Conservation (phyloP, 2,113 vertebrate species). For the Hippocampus comes region DNA sequence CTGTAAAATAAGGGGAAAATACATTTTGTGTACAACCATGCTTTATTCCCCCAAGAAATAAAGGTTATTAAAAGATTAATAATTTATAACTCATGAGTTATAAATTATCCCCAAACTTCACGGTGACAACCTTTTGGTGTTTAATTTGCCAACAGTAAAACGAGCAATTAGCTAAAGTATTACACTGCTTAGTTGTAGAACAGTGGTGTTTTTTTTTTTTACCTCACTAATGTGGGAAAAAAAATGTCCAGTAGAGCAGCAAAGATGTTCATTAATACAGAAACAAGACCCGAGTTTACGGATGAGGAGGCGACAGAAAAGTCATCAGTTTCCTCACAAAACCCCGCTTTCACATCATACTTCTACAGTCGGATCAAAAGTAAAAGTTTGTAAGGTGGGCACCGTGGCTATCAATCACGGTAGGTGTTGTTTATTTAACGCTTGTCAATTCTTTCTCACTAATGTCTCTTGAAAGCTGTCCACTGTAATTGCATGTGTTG, state of each 20-base stretch:
- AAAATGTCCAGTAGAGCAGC: background rate
- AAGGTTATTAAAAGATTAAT: background rate
- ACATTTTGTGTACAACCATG: background rate
- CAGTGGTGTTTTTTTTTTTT: background rate
- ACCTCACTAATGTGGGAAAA: background rate
- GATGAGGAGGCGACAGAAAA: conserved; percentile 10
- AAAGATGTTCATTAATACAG: conserved; percentile 18
- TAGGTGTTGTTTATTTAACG: too few relatives aligned
- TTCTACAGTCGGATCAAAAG: background rate
- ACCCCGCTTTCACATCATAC: background rate
- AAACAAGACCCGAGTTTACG: background rate
- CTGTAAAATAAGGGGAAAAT: too few relatives aligned
- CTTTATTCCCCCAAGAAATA: background rate
- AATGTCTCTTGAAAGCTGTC: too few relatives aligned
- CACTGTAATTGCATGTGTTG: too few relatives aligned
- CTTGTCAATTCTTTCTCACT: too few relatives aligned
- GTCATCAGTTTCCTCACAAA: background rate
- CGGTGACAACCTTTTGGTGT: background rate
- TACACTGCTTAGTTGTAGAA: background rate
- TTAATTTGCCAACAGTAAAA: background rate
- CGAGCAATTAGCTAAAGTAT: background rate
- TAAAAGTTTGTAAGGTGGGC: too few relatives aligned
- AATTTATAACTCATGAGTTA: background rate
- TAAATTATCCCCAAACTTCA: background rate
- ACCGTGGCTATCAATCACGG: too few relatives aligned